phyloP scores from a whole-genome alignment of 2,888 invertebrate species.

The Eupithecia subumbrata region DNA sequence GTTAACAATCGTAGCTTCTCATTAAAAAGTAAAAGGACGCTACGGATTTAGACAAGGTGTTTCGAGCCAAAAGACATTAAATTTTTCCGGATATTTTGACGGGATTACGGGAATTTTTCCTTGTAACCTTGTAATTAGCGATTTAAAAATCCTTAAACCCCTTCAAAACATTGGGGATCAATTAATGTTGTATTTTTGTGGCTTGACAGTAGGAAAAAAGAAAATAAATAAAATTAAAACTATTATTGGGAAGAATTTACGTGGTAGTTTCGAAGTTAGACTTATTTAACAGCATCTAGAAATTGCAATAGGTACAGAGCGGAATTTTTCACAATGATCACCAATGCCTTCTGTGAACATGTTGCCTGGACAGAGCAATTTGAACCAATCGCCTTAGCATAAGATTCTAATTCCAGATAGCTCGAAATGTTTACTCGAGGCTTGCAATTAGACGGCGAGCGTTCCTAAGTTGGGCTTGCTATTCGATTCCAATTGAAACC shows the following conservation, averaged over 20 bases:
- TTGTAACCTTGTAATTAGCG: constrained; percentile 23
- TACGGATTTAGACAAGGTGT: constrained; percentile 12
- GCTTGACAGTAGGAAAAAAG: not conserved
- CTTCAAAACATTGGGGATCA: not conserved
- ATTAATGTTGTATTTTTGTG: too few species aligned
- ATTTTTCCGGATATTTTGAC: constrained; percentile 16
- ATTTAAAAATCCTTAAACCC: not conserved
- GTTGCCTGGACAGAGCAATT: constrained; percentile 36
- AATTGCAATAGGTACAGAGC: constrained; percentile 32
- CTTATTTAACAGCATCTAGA: constrained; percentile 8
- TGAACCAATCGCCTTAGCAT: constrained; percentile 8
- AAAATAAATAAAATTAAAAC: too few species aligned
- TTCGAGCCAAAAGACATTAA: constrained; percentile 7
- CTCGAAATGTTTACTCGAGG: constrained; percentile 29
- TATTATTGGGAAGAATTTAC: too few species aligned
- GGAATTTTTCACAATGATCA: not conserved
- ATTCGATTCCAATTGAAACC: not conserved
- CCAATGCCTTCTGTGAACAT: constrained; percentile 22
- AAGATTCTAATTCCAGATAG: constrained; percentile 21
- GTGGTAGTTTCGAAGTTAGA: too few species aligned
- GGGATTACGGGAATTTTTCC: constrained; percentile 23
- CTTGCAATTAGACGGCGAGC: not conserved
- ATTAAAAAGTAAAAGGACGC: constrained; percentile 7
- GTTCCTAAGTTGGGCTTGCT: not conserved
- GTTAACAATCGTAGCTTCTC: not conserved